phyloP scores from a whole-genome alignment of 1,140 invertebrate genomes.

The Drosophila pseudoobscura region DNA sequence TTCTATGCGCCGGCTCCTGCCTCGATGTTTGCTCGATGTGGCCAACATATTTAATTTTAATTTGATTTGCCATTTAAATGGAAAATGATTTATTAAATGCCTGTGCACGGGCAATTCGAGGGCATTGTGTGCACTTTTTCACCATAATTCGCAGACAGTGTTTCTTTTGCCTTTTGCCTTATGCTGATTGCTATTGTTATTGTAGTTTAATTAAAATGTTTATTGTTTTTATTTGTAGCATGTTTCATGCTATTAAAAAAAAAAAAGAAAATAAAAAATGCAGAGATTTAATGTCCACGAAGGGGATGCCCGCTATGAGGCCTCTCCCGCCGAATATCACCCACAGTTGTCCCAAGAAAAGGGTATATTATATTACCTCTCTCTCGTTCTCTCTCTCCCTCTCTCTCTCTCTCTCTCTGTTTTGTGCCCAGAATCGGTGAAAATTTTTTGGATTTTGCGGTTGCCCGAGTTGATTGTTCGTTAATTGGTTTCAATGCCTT shows the following conservation, averaged over 20 bases:
- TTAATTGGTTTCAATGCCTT: constrained; percentile 77
- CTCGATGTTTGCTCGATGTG: constrained; percentile 47
- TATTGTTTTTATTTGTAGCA: constrained; percentile 59
- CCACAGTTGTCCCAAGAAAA: no score
- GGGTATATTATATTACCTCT: constrained; percentile 18
- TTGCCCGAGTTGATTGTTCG: constrained; percentile 75
- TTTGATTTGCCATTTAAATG: constrained; percentile 66
- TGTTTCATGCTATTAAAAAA: constrained; percentile 34
- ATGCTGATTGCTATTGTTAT: constrained; percentile 44
- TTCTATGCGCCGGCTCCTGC: no score
- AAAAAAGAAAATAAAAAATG: not conserved
- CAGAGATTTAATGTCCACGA: constrained; percentile 24
- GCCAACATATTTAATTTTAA: constrained; percentile 63
- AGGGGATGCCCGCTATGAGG: no score
- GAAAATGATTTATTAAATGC: constrained; percentile 63
- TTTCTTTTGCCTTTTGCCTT: not conserved
- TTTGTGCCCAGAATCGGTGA: constrained; percentile 17
- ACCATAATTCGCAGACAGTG: constrained; percentile 9
- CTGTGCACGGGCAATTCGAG: not conserved
- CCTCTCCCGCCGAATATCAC: no score
- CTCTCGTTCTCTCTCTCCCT: no score
- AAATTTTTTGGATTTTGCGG: constrained; percentile 75
- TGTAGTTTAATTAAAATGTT: constrained; percentile 76
- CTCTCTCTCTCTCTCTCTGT: no score
- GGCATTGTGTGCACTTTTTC: not conserved